phyloP scores from a whole-genome alignment of 2,113 vertebrate genomes.

The Siniperca chuatsi region DNA sequence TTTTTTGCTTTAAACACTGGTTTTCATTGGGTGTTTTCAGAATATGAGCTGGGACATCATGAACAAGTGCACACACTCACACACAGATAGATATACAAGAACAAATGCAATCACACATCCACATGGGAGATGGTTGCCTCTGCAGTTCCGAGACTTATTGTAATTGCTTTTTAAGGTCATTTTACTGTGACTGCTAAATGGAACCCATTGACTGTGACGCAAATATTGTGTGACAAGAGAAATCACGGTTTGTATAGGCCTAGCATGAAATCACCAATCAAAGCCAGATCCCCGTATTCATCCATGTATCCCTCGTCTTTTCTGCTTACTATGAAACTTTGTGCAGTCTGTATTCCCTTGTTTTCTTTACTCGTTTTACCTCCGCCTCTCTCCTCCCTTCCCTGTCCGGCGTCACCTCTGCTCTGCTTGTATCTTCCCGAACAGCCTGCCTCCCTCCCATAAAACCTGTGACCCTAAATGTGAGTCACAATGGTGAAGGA shows the following conservation, averaged over 20 bases:
- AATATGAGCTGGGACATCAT: background rate
- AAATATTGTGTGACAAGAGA: background rate
- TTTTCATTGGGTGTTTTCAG: constrained; percentile 1
- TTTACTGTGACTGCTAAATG: constrained; percentile 3
- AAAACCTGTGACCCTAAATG: constrained; percentile 45
- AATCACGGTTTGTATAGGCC: constrained; percentile 4
- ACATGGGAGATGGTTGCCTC: background rate
- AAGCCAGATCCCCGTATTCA: background rate
- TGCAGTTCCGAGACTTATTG: background rate
- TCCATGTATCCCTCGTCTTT: background rate
- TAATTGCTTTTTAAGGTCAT: background rate
- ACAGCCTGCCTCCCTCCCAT: constrained; percentile 33
- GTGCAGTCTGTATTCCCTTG: background rate
- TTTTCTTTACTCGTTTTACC: constrained; percentile 6
- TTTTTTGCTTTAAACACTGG: background rate
- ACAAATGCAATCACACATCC: background rate
- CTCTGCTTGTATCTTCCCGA: constrained; percentile 16
- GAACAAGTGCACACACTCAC: background rate
- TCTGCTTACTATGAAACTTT: background rate
- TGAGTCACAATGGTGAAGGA: constrained; percentile 38
- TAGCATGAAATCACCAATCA: background rate
- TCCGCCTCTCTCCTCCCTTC: background rate
- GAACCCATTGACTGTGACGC: background rate
- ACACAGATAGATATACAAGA: background rate
- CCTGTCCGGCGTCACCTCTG: background rate